Evolutionary conservation across 2,113 vertebrate species (phyloP).

Genomic region (Elaphurus davidianus): DNA sequence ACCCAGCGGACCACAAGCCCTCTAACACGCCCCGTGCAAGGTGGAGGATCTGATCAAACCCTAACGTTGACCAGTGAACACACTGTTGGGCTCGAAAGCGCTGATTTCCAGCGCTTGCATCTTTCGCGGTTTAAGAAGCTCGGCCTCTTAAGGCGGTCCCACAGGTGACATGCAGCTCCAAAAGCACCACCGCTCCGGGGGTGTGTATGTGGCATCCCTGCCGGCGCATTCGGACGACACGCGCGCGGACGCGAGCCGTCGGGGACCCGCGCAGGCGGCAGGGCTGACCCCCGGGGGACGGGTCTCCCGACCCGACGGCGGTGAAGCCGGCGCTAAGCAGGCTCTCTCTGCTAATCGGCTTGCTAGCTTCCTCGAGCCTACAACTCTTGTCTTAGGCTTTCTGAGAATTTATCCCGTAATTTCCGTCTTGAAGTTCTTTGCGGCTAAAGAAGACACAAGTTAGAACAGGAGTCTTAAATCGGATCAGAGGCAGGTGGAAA

Average conservation of each 20-base stretch:
- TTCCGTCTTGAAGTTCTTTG: background rate
- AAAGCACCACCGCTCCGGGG: background rate
- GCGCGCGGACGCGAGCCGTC: no score
- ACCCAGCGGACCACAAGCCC: background rate
- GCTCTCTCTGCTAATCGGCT: background rate
- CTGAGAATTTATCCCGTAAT: background rate
- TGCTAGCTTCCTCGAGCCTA: background rate
- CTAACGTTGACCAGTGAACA: background rate
- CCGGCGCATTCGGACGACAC: background rate
- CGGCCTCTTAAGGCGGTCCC: background rate
- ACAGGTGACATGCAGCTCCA: background rate
- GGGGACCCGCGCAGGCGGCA: background rate
- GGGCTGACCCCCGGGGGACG: accelerated
- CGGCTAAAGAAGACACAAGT: background rate
- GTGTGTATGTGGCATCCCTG: background rate
- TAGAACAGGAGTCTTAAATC: background rate
- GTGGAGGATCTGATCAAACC: background rate
- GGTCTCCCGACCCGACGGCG: accelerated
- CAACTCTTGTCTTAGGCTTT: background rate
- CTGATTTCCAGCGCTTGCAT: background rate
- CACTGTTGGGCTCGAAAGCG: background rate
- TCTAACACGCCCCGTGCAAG: background rate
- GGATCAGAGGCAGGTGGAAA: background rate
- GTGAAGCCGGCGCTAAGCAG: background rate
- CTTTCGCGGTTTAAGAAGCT: background rate